Base-by-base conservation (phyloP, 2,113 vertebrate species). In the Cyanoramphus novaezelandiae region DNA sequence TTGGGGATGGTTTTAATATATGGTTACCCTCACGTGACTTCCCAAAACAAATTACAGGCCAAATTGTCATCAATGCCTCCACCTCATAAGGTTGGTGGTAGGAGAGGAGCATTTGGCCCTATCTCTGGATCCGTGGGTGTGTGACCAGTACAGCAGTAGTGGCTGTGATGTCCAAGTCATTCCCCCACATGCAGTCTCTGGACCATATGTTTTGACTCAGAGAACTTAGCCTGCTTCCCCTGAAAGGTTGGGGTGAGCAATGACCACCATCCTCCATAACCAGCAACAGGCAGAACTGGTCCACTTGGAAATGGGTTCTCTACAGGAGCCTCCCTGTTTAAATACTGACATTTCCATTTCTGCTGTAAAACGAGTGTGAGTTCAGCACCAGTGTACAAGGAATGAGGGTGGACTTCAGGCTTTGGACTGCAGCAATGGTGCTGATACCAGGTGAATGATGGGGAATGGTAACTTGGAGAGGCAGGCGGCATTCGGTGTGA, bases 401-500 rank as follows among this genome's bases (percentile, higher is more conserved):
- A 64, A 17, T 3, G 47, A 59, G 28, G n/a, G 19, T 20, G 18
- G 50, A 23, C 57, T 71, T 69, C 52, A 69, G 78, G 37, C 12
- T 79, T 27, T 76, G 74, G 47, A 41, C 57, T 49, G 13, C 19
- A 52, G 83, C 27, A 59, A 11, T 4, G 21, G 2, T 17, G 47
- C 15, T n/a, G 52, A 39, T 79, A 17, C 35, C 71, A 77, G 82
- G 44, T 59, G 78, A 94, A 27, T 10, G 78, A 79, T 2, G 27
- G 44, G 43, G 69, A 59, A 60, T 0, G 0, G 44, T 82, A 17
- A 75, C 57, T 13, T 0, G 0, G 57, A 27, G n/a, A 57, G 21
- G 81, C 69, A 86, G 69, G 28, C 0, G 0, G 13, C 0, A 2
- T 35, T 81, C 0, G 0, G 35, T 1, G 0, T 49, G 53, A 91